These are phyloP conservation scores for Agonopterix arenella DNA, from an alignment of 2,888 invertebrate species.

Conservation along the genomic window DNA sequence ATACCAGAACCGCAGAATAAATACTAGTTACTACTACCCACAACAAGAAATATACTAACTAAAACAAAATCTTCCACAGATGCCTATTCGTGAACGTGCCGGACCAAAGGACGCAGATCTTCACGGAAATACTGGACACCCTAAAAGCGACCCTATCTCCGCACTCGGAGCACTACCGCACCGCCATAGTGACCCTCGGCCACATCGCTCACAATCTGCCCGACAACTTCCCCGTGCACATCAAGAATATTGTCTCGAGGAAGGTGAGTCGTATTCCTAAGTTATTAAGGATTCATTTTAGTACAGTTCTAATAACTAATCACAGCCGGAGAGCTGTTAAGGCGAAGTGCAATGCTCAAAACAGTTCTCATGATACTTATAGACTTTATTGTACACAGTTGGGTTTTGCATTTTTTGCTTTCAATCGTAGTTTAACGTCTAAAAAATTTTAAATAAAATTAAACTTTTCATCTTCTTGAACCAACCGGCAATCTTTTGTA, in stretches of 20 bases:
- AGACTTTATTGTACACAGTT: constrained; percentile 49
- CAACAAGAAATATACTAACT: too few species aligned
- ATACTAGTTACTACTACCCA: too few species aligned
- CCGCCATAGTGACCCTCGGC: constrained; percentile 95
- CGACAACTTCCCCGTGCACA: constrained; percentile 90
- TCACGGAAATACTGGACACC: constrained; percentile 89
- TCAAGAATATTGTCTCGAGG: constrained; percentile 96
- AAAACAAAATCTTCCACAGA: constrained; percentile 44
- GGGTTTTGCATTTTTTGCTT: too few species aligned
- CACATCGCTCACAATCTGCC: constrained; percentile 96
- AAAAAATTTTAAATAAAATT: too few species aligned
- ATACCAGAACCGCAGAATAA: too few species aligned
- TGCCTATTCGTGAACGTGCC: constrained; percentile 91
- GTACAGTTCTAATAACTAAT: constrained; percentile 18
- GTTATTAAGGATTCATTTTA: too few species aligned
- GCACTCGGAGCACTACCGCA: constrained; percentile 89
- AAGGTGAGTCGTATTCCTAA: constrained; percentile 69
- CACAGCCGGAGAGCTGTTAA: constrained; percentile 71
- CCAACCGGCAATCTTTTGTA: too few species aligned
- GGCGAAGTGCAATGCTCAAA: constrained; percentile 75
- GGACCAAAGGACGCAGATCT: constrained; percentile 83
- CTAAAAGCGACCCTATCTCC: constrained; percentile 85
- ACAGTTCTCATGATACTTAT: constrained; percentile 58
- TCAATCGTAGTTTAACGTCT: too few species aligned
- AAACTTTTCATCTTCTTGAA: too few species aligned